Evolutionary conservation across 1,140 invertebrate genomes (phyloP), one percentile per base, ranked within the genome.

Genomic region (Zophobas atratus): DNA sequence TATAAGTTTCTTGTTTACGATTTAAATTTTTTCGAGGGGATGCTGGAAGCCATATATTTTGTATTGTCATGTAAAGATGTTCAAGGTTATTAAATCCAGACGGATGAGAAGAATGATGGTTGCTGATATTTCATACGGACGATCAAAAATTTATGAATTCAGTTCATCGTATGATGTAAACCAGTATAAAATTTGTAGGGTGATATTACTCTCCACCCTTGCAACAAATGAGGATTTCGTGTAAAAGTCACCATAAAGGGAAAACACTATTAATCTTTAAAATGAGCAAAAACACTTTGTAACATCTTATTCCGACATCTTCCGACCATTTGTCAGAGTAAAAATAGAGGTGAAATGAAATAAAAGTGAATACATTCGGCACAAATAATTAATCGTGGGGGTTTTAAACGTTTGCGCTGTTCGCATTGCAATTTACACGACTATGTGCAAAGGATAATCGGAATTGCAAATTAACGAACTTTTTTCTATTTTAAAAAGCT

Each of bases 231-330:
- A 67, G 70, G 46, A 51, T 72, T 53, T 72, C 51, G 51, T 72
- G 70, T 72, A 53, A 72, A 72, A 72, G 51, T 53, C 46, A 46
- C 51, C 70, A 72, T 55, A 51, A 51, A 72, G 48, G 70, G 46
- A 48, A 72, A 72, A 51, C 51, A 72, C 70, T 72, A 72, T 72
- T 72, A 72, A 72, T 72, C 70, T 72, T 72, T 72, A 72, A 72
- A 72, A 72, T 51, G 70, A 72, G 70, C 46, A 72, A 72, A 72
- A 72, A 72, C 70, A 72, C 70, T 51, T 72, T 72, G 70, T 72
- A 72, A 72, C 70, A 72, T 72, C 70, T 72, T 72, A 72, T 72
- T 72, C 48, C 51, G 70, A 72, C 70, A 48, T 72, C 70, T 72
- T 72, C 60, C 8, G 51, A 72, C 46, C 70, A 72, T 72, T 72